phyloP scores from a whole-genome alignment of 2,113 vertebrate genomes.

The Megaceryle torquata region DNA sequence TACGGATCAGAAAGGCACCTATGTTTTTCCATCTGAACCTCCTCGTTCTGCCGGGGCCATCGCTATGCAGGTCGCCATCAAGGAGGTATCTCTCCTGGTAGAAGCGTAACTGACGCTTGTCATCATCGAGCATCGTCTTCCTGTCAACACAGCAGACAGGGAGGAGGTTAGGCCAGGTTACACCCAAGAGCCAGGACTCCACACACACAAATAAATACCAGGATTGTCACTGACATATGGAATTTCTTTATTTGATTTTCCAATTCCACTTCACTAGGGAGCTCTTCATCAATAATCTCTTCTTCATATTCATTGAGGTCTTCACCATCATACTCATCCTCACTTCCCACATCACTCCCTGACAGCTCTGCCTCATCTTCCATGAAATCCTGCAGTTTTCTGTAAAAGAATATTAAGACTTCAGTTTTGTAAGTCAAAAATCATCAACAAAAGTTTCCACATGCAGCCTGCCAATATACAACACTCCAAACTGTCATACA shows the following conservation, averaged over 20 bases:
- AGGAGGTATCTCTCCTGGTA: slow-evolving; percentile 93
- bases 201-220: not conserved
- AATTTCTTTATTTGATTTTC: slow-evolving; percentile 93
- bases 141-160: slow-evolving; percentile 56
- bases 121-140: slow-evolving; percentile 93
- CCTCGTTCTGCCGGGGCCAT: slow-evolving; percentile 89
- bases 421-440: not conserved
- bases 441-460: not conserved
- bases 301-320: slow-evolving; percentile 91
- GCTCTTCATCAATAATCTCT: slow-evolving; percentile 87
- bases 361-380: slow-evolving; percentile 96
- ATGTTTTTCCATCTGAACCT: slow-evolving; percentile 95
- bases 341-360: slow-evolving; percentile 88
- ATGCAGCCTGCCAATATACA: not conserved
- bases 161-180: not conserved
- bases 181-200: not conserved
- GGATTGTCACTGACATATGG: slow-evolving; percentile 85
- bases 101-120: slow-evolving; percentile 87
- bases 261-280: slow-evolving; percentile 89
- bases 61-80: slow-evolving; percentile 93
- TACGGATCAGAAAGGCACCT: slow-evolving; percentile 63
- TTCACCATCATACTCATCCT: slow-evolving; percentile 85
- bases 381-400: slow-evolving; percentile 86
- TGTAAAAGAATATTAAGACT: slow-evolving; percentile 29
- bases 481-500: not conserved